These are phyloP conservation scores for Athalia rosae DNA, from an alignment of 2,888 invertebrate genomes.

Conservation along the genomic window DNA sequence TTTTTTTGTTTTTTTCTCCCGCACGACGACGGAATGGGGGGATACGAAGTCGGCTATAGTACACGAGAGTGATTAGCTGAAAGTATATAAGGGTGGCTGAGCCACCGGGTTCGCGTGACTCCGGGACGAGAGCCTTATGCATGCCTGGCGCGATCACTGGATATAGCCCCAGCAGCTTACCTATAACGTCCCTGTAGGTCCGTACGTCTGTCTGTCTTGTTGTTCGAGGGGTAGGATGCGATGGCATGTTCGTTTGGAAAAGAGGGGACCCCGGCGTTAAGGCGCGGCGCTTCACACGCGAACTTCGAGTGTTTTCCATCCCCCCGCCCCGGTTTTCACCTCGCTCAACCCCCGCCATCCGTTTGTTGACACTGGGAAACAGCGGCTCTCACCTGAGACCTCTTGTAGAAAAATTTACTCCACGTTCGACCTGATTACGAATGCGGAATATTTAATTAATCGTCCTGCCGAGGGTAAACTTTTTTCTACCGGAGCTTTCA, in stretches of 20 bases:
- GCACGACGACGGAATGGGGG: neutral
- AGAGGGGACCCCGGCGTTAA: slow-evolving; percentile 32
- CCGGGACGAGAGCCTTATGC: slow-evolving; percentile 24
- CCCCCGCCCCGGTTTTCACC: slow-evolving; percentile 45
- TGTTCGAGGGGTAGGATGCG: slow-evolving; percentile 28
- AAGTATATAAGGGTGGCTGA: slow-evolving; percentile 13
- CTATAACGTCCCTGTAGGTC: neutral
- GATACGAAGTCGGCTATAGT: neutral
- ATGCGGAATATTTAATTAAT: no score
- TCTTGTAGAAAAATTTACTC: neutral
- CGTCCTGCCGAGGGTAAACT: neutral
- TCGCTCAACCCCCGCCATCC: slow-evolving; percentile 17
- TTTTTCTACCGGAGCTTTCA: neutral
- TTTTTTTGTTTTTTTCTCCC: neutral
- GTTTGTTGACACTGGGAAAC: slow-evolving; percentile 46
- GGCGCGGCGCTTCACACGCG: slow-evolving; percentile 48
- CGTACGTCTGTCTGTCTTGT: slow-evolving; percentile 17
- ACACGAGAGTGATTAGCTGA: slow-evolving; percentile 42
- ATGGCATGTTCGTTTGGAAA: slow-evolving; percentile 26
- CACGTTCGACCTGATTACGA: neutral
- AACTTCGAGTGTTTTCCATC: slow-evolving; percentile 48
- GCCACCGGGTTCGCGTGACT: slow-evolving; percentile 33
- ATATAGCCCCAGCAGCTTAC: neutral
- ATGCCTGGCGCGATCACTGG: slow-evolving; percentile 9
- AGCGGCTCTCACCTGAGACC: slow-evolving; percentile 41